These are phyloP conservation scores for Lordiphosa fenestrarum DNA, from an alignment of 2,888 invertebrate genomes.

Conservation along the genomic window DNA sequence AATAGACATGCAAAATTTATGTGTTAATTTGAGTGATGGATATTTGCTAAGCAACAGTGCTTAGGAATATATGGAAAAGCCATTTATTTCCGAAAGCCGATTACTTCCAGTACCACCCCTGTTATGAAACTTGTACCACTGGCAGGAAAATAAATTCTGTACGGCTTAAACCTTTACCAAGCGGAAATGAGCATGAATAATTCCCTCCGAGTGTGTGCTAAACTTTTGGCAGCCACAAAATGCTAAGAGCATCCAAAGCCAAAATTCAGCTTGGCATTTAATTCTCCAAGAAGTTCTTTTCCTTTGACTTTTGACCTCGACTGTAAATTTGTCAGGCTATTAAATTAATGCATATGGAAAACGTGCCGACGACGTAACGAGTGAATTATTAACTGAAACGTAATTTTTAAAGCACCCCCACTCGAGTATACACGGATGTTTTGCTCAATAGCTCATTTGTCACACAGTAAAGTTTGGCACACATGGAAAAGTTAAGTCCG, in stretches of 20 bases:
- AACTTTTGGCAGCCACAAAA: slow-evolving; percentile 6
- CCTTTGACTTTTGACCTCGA: slow-evolving; percentile 14
- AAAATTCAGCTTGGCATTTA: slow-evolving; percentile 23
- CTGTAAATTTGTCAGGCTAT: not conserved
- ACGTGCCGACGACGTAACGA: slow-evolving; percentile 52
- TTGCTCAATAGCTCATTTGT: slow-evolving; percentile 8
- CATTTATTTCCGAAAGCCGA: too few species aligned
- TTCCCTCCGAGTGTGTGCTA: not conserved
- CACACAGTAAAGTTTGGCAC: slow-evolving; percentile 16
- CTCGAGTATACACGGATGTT: slow-evolving; percentile 4
- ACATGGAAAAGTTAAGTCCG: slow-evolving; percentile 14
- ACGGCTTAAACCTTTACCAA: too few species aligned
- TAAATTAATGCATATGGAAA: slow-evolving; percentile 25
- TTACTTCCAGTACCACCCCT: slow-evolving; percentile 3
- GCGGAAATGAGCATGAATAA: too few species aligned
- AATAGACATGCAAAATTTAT: too few species aligned
- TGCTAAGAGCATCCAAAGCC: slow-evolving; percentile 15
- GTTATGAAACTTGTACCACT: slow-evolving; percentile 2
- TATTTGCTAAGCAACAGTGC: too few species aligned
- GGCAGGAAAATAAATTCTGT: slow-evolving; percentile 38
- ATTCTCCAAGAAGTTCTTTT: slow-evolving; percentile 6
- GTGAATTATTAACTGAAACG: slow-evolving; percentile 48
- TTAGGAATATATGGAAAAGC: too few species aligned
- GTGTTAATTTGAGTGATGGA: too few species aligned
- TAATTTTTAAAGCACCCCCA: slow-evolving; percentile 12